Evolutionary conservation across 2,797 vertebrate genomes (phyloP).

Genomic region (Botia kubotai): DNA sequence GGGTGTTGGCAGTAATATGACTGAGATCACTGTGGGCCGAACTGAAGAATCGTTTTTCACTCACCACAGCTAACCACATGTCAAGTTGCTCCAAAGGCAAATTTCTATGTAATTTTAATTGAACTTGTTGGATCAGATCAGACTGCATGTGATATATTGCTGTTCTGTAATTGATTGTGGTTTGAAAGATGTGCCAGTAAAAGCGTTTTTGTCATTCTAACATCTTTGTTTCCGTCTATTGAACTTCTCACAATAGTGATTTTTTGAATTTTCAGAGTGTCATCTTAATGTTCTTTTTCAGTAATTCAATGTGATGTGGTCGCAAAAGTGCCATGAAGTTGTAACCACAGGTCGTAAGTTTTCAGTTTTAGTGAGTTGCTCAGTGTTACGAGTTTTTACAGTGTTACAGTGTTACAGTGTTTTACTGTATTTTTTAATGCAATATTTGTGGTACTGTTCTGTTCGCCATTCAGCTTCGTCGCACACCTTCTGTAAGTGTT

Average conservation of each 20-base stretch:
- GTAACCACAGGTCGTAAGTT: constrained; percentile 15
- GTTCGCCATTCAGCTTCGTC: constrained; percentile 29
- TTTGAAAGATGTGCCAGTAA: neutral
- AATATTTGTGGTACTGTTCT: neutral
- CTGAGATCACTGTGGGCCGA: constrained; percentile 43
- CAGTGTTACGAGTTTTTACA: no score
- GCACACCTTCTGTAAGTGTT: constrained; percentile 8
- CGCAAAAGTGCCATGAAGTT: neutral
- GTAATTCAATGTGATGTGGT: constrained; percentile 14
- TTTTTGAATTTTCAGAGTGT: neutral
- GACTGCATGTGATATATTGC: neutral
- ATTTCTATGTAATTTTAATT: constrained; percentile 27
- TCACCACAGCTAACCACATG: constrained; percentile 65
- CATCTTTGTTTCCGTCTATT: neutral
- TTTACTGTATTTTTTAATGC: no score
- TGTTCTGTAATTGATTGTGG: neutral
- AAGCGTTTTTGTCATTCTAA: neutral
- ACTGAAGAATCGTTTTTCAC: constrained; percentile 64
- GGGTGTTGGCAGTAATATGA: constrained; percentile 51
- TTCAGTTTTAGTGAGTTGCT: neutral
- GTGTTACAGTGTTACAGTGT: no score
- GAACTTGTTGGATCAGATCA: neutral
- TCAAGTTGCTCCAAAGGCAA: constrained; percentile 67
- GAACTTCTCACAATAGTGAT: neutral
- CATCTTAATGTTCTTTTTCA: neutral